phyloP scores from a whole-genome alignment of 2,797 vertebrate species.

The Etheostoma nigrum region DNA sequence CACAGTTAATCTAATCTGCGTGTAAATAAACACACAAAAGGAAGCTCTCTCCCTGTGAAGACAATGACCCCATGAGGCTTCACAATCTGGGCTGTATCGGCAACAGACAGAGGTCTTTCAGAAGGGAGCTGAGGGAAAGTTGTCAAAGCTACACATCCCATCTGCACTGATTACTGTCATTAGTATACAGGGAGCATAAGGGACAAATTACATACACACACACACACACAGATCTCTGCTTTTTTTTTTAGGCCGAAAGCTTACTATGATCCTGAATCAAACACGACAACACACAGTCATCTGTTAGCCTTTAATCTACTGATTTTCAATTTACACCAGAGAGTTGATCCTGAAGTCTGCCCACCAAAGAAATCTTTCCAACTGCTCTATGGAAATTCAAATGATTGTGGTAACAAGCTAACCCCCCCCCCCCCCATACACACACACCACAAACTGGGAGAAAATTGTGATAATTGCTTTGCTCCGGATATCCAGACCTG shows the following conservation, averaged over 20 bases:
- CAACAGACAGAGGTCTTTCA: conserved; percentile 43
- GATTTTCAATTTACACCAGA: conserved; percentile 14
- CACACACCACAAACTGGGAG: conserved; percentile 73
- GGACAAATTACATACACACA: conserved; percentile 39
- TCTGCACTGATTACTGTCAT: conserved; percentile 60
- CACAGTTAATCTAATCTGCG: conserved; percentile 74
- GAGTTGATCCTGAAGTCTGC: conserved; percentile 36
- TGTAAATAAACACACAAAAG: conserved; percentile 79
- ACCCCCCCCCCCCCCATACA: conserved; percentile 26
- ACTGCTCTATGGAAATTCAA: conserved; percentile 77
- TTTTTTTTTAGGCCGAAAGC: conserved; percentile 5
- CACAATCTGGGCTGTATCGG: conserved; percentile 32
- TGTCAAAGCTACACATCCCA: conserved; percentile 35
- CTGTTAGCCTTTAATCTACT: conserved; percentile 20
- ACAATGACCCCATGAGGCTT: conserved; percentile 54
- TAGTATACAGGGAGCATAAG: conserved; percentile 39
- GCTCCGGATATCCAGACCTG: conserved; percentile 79
- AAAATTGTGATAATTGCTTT: conserved; percentile 84
- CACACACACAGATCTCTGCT: conserved; percentile 27
- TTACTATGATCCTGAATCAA: conserved; percentile 35
- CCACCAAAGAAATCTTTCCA: conserved; percentile 49
- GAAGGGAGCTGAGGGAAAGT: conserved; percentile 38
- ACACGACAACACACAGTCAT: conserved; percentile 17
- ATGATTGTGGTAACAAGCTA: conserved; percentile 70
- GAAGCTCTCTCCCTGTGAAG: conserved; percentile 53